phyloP scores from a whole-genome alignment of 2,888 invertebrate genomes.

The Nemapogon koenigi region DNA sequence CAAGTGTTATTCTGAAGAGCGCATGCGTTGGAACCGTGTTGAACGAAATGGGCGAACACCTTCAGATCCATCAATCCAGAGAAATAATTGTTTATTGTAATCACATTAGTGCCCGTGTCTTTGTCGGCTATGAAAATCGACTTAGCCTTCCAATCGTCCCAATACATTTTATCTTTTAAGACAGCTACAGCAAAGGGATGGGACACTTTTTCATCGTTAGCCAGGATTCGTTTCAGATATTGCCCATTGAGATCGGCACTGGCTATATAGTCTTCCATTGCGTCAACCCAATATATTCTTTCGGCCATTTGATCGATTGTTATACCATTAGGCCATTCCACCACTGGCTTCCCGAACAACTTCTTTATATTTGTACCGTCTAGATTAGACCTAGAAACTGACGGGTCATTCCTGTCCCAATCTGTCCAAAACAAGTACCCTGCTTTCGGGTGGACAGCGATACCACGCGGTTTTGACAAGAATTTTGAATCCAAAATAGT shows the following conservation, averaged over 20 bases:
- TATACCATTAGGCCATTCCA: constrained; percentile 88
- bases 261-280: constrained; percentile 80
- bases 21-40: constrained; percentile 78
- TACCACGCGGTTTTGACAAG: constrained; percentile 78
- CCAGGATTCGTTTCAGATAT: constrained; percentile 70
- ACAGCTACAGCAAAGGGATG: constrained; percentile 90
- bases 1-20: constrained; percentile 67
- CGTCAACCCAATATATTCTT: constrained; percentile 88
- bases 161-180: constrained; percentile 84
- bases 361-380: constrained; percentile 75
- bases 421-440: constrained; percentile 89
- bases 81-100: constrained; percentile 67
- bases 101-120: constrained; percentile 70
- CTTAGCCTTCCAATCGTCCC: constrained; percentile 89
- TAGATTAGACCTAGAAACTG: constrained; percentile 79
- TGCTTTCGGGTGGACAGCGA: constrained; percentile 82
- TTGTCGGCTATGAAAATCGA: constrained; percentile 83
- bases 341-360: constrained; percentile 69
- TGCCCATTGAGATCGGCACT: constrained; percentile 76
- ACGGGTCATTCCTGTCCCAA: constrained; percentile 80
- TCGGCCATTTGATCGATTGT: constrained; percentile 84
- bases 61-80: constrained; percentile 83
- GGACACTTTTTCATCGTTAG: constrained; percentile 69
- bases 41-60: constrained; percentile 77
- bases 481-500: constrained; percentile 73